Base-by-base conservation (phyloP, 2,888 invertebrate species). In the Calameuta pallipes region DNA sequence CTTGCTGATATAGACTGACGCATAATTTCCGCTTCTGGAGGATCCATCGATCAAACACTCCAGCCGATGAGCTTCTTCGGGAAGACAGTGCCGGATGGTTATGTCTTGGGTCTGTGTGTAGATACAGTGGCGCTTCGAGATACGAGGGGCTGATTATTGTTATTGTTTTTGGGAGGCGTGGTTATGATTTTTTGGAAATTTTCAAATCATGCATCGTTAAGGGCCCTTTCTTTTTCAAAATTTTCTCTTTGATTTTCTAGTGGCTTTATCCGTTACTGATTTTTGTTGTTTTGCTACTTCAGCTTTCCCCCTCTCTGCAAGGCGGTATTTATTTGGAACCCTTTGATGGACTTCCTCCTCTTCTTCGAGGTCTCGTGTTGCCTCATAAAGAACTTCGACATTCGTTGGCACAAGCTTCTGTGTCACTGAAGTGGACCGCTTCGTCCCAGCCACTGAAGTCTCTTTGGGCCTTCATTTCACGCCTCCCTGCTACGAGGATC, bases 41-140 rank as follows among this genome's bases (percentile, higher is more conserved):
- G 87, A 91, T 90, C 89, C 90, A 91, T 91, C 91, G 91, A 91
- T 91, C 91, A 91, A 91, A 91, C 91, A 90, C 82, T 89, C 80
- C 82, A 81, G 82, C 80, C 79, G 81, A 83, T 81, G 83, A 82
- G 85, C 79, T 81, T 81, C 81, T 80, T 75, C 41, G 41, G 41
- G 41, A 41, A 41, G 41, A 37, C 37, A 37, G 37, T 37, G 37
- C 37, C 37, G 0, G 37, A 37, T 1, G 37, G 15, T 12, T 13
- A 13, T 37, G 37, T 37, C 37, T 36, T 15, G 37, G 15, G 15
- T 41, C 41, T 41, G 2, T 4, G 15, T 6, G 15, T 41, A 15
- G 41, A 41, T 15, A 41, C 15, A 36, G 15, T 41, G 15, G 15
- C 41, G 15, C 41, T 41, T 15, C 4, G 0, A 41, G 41, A 15